phyloP scores from a whole-genome alignment of 2,797 vertebrate species.

The Sandelia bainsii region DNA sequence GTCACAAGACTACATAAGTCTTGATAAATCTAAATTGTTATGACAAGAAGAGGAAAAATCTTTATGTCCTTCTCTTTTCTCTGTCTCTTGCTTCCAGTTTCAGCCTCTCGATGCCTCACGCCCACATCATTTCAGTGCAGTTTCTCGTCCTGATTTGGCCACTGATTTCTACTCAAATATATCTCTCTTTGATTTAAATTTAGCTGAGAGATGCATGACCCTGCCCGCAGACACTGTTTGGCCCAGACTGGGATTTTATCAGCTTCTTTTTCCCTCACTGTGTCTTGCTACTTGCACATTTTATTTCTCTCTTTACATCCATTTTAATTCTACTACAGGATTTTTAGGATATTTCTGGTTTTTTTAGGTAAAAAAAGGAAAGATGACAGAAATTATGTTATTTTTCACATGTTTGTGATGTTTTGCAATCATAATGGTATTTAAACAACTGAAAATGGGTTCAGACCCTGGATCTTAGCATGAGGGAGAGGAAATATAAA shows the following conservation, averaged over 20 bases:
- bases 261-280: conserved; percentile 18
- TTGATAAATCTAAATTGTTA: conserved; percentile 31
- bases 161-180: conserved; percentile 44
- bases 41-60: conserved; percentile 33
- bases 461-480: background rate
- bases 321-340: background rate
- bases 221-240: conserved; percentile 40
- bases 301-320: conserved; percentile 3
- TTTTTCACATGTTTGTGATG: background rate
- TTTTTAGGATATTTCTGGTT: conserved; percentile 29
- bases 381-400: background rate
- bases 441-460: no score
- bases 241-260: conserved; percentile 27
- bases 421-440: background rate
- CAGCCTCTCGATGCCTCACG: conserved; percentile 1
- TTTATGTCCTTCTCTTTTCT: background rate
- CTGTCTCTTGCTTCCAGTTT: background rate
- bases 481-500: conserved; percentile 4
- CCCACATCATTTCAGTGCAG: conserved; percentile 31
- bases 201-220: conserved; percentile 55
- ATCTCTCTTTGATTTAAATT: conserved; percentile 58
- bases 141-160: conserved; percentile 26
- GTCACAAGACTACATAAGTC: conserved; percentile 18
- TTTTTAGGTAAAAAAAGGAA: background rate
- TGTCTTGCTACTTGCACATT: conserved; percentile 2